phyloP scores from a whole-genome alignment of 2,797 vertebrate species.

The Syngnathus rostellatus region DNA sequence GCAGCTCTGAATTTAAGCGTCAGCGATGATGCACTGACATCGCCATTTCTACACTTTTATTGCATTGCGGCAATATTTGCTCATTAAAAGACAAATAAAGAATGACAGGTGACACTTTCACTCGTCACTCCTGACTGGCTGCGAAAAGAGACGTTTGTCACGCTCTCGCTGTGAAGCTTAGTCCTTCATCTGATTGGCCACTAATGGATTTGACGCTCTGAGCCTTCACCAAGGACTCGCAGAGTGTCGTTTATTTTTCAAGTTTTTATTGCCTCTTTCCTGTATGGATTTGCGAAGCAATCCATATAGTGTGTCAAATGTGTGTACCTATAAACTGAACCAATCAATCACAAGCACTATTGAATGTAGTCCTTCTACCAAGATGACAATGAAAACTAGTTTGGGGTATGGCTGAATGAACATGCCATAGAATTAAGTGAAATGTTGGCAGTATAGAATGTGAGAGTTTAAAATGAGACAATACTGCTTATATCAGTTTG shows the following conservation, averaged over 20 bases:
- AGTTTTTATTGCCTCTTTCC: not conserved
- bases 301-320: not conserved
- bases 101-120: conserved; percentile 2
- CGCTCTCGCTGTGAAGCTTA: not conserved
- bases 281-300: not conserved
- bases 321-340: not conserved
- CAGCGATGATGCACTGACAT: not conserved
- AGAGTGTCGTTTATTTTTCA: no score
- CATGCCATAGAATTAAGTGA: not conserved
- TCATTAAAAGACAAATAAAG: conserved; percentile 2
- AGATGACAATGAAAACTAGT: not conserved
- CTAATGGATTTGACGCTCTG: not conserved
- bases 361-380: not conserved
- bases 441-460: not conserved
- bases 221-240: not conserved
- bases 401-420: not conserved
- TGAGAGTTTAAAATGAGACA: no score
- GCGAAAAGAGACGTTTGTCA: not conserved
- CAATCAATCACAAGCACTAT: not conserved
- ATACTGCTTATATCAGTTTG: no score
- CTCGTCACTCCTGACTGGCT: not conserved
- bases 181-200: not conserved
- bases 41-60: conserved; percentile 1
- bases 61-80: not conserved
- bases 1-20: not conserved